phyloP scores from a whole-genome alignment of 2,113 vertebrate species.

The Psilopsiagon aymara region DNA sequence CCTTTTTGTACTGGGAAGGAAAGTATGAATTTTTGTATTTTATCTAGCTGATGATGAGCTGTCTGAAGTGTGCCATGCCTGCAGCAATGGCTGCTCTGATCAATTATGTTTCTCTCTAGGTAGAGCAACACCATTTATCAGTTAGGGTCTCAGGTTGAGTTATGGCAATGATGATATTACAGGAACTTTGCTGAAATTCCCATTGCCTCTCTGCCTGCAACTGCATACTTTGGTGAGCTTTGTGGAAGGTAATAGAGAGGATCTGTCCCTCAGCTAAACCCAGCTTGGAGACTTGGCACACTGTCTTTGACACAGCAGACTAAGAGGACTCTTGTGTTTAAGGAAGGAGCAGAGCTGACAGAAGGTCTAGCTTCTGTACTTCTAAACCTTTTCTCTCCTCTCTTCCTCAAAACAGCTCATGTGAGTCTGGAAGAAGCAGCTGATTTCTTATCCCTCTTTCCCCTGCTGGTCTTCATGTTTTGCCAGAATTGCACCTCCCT shows the following conservation, averaged over 20 bases:
- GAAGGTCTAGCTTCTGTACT: rapidly evolving
- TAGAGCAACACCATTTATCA: background rate
- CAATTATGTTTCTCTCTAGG: background rate
- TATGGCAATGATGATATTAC: background rate
- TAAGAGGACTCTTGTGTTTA: too few species aligned
- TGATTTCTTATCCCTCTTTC: background rate
- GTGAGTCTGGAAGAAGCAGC: background rate
- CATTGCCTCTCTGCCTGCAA: background rate
- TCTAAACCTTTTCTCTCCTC: too few species aligned
- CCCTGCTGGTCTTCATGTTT: too few species aligned
- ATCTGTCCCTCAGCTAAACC: background rate
- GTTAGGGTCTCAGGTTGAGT: background rate
- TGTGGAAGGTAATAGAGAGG: rapidly evolving
- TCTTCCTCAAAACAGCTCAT: rapidly evolving
- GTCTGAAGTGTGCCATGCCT: background rate
- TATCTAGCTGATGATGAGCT: background rate
- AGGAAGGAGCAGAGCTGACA: background rate
- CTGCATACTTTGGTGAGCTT: background rate
- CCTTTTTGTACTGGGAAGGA: rapidly evolving
- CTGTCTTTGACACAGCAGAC: rapidly evolving
- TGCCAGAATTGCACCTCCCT: background rate
- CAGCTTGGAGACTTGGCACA: rapidly evolving
- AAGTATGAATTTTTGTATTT: background rate
- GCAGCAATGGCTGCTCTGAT: background rate
- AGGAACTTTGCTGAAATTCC: background rate